phyloP scores from a whole-genome alignment of 2,113 vertebrate genomes.

The Dermatemys mawii region DNA sequence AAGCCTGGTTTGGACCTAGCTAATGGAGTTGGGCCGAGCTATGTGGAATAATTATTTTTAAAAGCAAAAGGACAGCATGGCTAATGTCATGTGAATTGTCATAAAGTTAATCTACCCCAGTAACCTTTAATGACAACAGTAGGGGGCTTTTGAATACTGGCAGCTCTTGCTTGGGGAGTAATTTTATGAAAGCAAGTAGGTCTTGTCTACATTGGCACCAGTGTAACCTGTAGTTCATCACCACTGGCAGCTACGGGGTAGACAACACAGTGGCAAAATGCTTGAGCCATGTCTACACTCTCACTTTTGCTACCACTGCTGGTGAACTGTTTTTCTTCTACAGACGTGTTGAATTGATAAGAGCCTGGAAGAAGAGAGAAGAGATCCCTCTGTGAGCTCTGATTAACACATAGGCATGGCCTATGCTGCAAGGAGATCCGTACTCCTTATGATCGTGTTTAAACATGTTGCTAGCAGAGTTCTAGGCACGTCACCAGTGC shows the following conservation, averaged over 20 bases:
- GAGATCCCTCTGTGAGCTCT: background rate
- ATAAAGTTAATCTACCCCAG: background rate
- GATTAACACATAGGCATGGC: no score
- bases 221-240: background rate
- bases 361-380: background rate
- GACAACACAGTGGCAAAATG: background rate
- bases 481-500: background rate
- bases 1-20: background rate
- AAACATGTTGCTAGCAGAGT: background rate
- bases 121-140: background rate
- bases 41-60: constrained; percentile 10
- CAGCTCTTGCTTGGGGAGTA: background rate
- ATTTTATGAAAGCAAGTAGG: background rate
- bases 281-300: background rate
- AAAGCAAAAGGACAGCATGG: background rate
- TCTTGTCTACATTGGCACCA: background rate
- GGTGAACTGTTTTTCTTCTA: background rate
- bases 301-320: background rate
- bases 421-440: background rate
- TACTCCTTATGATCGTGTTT: background rate
- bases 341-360: background rate
- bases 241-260: background rate
- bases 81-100: background rate
- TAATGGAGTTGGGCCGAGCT: background rate
- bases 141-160: background rate